Evolutionary conservation across 92 coral and sea anemone genomes (phyloP).

Genomic region (Desmophyllum pertusum): DNA sequence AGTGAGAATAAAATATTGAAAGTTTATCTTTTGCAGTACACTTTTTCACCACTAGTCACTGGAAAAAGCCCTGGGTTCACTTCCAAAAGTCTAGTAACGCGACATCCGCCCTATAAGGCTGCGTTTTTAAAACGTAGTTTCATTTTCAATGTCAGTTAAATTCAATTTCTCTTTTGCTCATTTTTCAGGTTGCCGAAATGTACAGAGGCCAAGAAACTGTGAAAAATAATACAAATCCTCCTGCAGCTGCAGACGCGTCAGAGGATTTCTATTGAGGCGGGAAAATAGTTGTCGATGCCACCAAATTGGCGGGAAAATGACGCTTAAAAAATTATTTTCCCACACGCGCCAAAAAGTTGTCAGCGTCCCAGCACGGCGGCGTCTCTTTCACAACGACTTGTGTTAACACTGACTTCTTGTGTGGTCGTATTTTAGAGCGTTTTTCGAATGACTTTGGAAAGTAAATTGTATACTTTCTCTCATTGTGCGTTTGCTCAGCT

Average conservation of each 20-base stretch:
- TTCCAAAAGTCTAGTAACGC: background rate
- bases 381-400: background rate
- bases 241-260: conserved; percentile 55
- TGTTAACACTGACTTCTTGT: background rate
- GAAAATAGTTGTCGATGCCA: background rate
- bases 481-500: background rate
- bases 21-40: background rate
- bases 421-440: background rate
- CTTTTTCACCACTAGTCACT: background rate
- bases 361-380: background rate
- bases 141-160: background rate
- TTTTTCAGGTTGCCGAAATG: conserved; percentile 92
- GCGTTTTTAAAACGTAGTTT: background rate
- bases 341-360: background rate
- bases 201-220: conserved; percentile 96
- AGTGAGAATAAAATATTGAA: conserved; percentile 42
- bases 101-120: background rate
- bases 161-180: background rate
- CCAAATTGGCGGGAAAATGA: background rate
- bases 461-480: too few relatives aligned
- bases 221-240: conserved; percentile 79
- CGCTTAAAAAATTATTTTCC: background rate
- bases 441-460: background rate
- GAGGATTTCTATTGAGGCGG: conserved; percentile 85
- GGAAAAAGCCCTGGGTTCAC: background rate